A percentile compares a stretch with the other conserved stretches of the same genome.
Evolutionary conservation across 2,888 invertebrate genomes (phyloP).

Genomic region (Drosophila conformis): DNA sequence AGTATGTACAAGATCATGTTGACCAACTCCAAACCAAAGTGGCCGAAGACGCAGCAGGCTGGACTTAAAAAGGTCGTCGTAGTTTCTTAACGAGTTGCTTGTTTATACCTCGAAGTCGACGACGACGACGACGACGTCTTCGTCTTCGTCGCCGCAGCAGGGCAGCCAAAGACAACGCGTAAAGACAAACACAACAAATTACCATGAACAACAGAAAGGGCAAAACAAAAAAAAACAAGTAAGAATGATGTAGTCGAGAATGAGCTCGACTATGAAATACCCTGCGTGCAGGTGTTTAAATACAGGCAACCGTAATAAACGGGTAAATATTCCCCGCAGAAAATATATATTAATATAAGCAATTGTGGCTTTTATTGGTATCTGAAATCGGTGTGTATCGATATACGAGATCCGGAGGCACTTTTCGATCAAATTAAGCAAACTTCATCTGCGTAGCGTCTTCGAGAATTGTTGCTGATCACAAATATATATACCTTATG

Average conservation of each 20-base stretch:
- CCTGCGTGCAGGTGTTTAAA: background rate
- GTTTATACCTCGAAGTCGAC: constrained; percentile 49
- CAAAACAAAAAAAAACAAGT: constrained; percentile 19
- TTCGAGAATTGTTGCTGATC: background rate
- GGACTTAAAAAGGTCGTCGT: constrained; percentile 47
- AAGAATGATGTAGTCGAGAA: background rate
- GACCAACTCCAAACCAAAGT: constrained; percentile 58
- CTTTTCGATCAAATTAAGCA: background rate
- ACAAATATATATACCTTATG: background rate
- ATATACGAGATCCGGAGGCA: background rate
- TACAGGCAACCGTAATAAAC: background rate
- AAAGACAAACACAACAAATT: constrained; percentile 35
- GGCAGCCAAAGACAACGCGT: constrained; percentile 32
- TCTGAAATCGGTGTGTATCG: background rate
- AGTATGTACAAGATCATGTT: constrained; percentile 58
- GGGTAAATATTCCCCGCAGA: background rate
- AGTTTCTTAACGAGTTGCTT: constrained; percentile 70
- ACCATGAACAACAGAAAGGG: constrained; percentile 21
- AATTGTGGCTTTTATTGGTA: background rate
- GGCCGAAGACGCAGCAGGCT: constrained; percentile 35
- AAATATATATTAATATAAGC: background rate
- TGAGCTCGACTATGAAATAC: background rate
- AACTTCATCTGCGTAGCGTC: background rate
- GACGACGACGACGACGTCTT: background rate
- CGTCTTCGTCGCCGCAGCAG: constrained; percentile 30